These are phyloP conservation scores for Strix aluco DNA, from an alignment of 2,113 vertebrate species.

Conservation along the genomic window DNA sequence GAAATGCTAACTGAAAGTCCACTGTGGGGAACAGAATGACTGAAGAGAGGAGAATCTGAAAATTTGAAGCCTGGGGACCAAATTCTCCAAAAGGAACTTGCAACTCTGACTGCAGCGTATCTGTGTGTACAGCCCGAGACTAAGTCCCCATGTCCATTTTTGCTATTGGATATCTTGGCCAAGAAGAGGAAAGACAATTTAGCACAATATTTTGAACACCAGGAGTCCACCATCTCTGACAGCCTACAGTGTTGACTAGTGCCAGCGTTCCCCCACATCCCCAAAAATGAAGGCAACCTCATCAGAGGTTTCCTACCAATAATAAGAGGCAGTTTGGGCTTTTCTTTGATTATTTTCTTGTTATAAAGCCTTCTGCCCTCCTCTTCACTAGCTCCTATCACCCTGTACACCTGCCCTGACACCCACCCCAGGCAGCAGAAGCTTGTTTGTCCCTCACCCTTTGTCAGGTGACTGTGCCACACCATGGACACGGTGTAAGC, in stretches of 20 bases:
- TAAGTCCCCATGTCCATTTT: neutral
- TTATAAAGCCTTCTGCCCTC: neutral
- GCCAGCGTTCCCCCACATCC: neutral
- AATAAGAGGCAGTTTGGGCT: neutral
- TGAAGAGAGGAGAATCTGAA: neutral
- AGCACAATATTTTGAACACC: neutral
- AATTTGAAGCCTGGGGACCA: neutral
- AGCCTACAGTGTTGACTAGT: neutral
- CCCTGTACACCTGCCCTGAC: neutral
- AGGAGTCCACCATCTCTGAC: neutral
- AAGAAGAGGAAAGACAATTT: neutral
- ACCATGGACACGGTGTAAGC: neutral
- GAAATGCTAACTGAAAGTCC: neutral
- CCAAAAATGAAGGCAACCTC: neutral
- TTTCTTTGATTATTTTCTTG: neutral
- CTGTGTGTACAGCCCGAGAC: neutral
- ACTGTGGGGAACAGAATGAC: neutral
- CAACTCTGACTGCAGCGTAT: fast-evolving
- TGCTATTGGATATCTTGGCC: neutral
- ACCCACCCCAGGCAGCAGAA: neutral
- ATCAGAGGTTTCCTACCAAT: neutral
- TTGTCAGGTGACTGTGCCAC: neutral
- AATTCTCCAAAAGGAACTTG: neutral
- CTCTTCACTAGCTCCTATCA: neutral
- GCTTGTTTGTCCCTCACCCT: neutral